phyloP scores from a whole-genome alignment of 2,888 invertebrate species.

The Prostheceraeus crozeri region DNA sequence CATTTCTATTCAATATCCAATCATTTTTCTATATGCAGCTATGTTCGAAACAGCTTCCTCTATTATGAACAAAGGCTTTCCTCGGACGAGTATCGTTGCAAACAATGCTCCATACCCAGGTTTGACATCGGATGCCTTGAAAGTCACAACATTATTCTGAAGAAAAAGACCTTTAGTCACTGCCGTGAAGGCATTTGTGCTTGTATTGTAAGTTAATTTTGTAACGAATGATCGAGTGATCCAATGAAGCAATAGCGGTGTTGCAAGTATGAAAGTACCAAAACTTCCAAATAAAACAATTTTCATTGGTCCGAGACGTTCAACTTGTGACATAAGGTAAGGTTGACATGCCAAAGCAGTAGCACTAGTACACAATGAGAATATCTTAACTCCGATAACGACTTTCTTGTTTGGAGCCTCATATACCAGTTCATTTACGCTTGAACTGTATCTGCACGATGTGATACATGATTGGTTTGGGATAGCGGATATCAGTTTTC shows the following conservation, averaged over 20 bases:
- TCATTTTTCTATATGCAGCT: not conserved
- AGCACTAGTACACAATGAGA: conserved; percentile 18
- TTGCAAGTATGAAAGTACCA: conserved; percentile 21
- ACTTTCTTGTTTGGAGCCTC: conserved; percentile 2
- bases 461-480: too few species aligned
- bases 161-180: conserved; percentile 28
- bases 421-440: conserved; percentile 25
- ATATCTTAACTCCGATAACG: conserved; percentile 7
- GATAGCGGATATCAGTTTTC: too few species aligned
- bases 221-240: conserved; percentile 22
- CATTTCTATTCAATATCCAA: too few species aligned
- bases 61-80: not conserved
- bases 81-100: not conserved
- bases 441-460: too few species aligned
- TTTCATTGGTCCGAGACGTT: conserved; percentile 27
- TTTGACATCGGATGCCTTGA: not conserved
- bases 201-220: conserved; percentile 7
- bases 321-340: not conserved
- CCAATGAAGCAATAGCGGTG: conserved; percentile 29
- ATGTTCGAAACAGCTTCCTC: not conserved
- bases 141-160: not conserved
- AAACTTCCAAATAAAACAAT: conserved; percentile 26
- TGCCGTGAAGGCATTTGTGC: not conserved
- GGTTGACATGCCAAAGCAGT: not conserved
- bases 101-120: not conserved